phyloP scores from a whole-genome alignment of 2,797 vertebrate species.

The Orientallactaga sibirica region DNA sequence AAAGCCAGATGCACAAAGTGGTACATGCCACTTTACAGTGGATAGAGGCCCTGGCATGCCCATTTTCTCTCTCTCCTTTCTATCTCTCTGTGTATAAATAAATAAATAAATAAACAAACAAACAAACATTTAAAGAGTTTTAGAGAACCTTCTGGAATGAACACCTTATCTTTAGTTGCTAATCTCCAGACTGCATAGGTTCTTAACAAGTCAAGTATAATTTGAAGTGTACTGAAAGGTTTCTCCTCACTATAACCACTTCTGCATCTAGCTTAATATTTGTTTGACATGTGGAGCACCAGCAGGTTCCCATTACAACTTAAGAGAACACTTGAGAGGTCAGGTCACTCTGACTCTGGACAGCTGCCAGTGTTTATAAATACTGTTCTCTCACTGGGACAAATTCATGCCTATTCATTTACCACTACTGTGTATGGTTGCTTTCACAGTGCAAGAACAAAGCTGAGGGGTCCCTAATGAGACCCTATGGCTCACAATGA shows the following conservation, averaged over 20 bases:
- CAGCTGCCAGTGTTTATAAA: background rate
- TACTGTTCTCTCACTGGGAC: background rate
- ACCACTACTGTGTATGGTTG: background rate
- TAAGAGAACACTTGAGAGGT: background rate
- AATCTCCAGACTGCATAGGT: background rate
- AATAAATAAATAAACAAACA: too few species aligned
- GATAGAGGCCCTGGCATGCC: too few species aligned
- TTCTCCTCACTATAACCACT: background rate
- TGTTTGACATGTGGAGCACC: background rate
- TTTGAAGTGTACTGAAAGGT: background rate
- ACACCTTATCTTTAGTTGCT: conserved; percentile 4
- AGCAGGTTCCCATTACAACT: conserved; percentile 14
- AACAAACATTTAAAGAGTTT: background rate
- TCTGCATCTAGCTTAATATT: background rate
- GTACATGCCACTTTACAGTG: too few species aligned
- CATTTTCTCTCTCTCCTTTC: too few species aligned
- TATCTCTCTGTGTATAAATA: too few species aligned
- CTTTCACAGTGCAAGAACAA: background rate
- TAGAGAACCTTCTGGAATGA: background rate
- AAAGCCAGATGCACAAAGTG: too few species aligned
- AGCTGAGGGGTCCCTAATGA: background rate
- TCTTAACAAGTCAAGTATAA: conserved; percentile 30
- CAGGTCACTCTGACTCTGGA: background rate
- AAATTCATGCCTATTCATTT: background rate
- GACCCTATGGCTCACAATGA: background rate